phyloP scores from a whole-genome alignment of 2,888 invertebrate species.

The Maniola hyperantus region DNA sequence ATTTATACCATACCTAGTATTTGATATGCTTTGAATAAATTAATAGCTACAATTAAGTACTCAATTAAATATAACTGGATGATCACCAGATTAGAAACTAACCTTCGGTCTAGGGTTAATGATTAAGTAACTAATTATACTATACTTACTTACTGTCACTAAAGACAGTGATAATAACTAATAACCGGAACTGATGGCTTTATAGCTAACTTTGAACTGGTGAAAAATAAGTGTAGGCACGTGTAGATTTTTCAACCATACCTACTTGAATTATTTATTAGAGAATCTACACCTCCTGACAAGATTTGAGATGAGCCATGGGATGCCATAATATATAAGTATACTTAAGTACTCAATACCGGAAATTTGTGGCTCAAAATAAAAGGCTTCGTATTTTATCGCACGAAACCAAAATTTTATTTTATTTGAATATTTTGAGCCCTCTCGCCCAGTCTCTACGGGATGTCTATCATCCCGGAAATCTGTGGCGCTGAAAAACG shows the following conservation, averaged over 20 bases:
- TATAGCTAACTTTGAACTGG: neutral
- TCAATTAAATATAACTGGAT: too few relatives aligned
- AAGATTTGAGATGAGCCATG: too few relatives aligned
- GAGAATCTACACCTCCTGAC: too few relatives aligned
- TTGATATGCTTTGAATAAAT: too few relatives aligned
- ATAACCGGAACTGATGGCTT: constrained; percentile 9
- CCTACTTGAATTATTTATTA: too few relatives aligned
- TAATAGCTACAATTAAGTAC: too few relatives aligned
- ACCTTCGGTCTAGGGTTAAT: neutral
- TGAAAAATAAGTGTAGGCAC: too few relatives aligned
- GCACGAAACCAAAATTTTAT: neutral
- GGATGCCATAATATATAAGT: too few relatives aligned
- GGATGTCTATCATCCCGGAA: constrained; percentile 1
- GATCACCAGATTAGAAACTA: neutral
- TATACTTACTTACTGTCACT: neutral
- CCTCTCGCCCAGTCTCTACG: neutral
- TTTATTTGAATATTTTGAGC: constrained; percentile 9
- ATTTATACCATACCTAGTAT: too few relatives aligned
- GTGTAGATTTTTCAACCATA: too few relatives aligned
- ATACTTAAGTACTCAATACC: too few relatives aligned
- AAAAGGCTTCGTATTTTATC: neutral
- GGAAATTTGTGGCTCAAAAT: too few relatives aligned
- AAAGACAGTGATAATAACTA: neutral
- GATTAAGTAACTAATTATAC: neutral
- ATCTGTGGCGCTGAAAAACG: neutral